Evolutionary conservation across 2,113 vertebrate genomes (phyloP).

Genomic region (Probosciger aterrimus): DNA sequence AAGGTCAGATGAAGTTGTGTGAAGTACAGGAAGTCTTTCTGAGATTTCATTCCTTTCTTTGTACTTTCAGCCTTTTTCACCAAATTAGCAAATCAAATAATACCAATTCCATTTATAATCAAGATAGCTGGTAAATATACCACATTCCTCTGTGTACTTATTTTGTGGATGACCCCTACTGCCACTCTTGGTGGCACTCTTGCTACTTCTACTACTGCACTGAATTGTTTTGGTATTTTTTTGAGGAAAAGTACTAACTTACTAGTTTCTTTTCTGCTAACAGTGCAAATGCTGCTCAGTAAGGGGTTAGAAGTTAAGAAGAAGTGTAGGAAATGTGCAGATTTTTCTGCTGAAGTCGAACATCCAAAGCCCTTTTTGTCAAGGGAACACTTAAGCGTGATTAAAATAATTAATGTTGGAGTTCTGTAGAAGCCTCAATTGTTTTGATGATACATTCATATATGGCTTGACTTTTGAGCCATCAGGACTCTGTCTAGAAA

Average conservation of each 20-base stretch:
- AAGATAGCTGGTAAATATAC: not conserved
- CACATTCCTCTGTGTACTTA: not conserved
- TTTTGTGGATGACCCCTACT: not conserved
- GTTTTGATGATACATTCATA: not conserved
- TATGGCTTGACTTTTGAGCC: not conserved
- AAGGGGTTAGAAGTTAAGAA: not conserved
- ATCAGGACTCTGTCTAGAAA: not conserved
- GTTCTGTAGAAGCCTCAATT: not conserved
- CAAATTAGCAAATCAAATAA: not conserved
- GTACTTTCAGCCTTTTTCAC: not conserved
- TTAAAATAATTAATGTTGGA: not conserved
- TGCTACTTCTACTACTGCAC: not conserved
- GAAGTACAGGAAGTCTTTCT: not conserved
- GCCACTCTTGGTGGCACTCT: not conserved
- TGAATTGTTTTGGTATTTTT: not conserved
- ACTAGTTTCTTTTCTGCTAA: not conserved
- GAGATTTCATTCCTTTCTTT: not conserved
- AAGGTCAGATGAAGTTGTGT: conserved; percentile 26
- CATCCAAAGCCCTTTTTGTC: not conserved
- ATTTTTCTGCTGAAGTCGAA: not conserved
- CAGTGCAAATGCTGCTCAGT: not conserved
- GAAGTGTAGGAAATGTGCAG: not conserved
- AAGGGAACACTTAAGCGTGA: not conserved
- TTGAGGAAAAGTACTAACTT: not conserved
- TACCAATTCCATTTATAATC: not conserved